These are phyloP conservation scores for Heliconius himera DNA, from an alignment of 1,140 invertebrate species.

Conservation along the genomic window DNA sequence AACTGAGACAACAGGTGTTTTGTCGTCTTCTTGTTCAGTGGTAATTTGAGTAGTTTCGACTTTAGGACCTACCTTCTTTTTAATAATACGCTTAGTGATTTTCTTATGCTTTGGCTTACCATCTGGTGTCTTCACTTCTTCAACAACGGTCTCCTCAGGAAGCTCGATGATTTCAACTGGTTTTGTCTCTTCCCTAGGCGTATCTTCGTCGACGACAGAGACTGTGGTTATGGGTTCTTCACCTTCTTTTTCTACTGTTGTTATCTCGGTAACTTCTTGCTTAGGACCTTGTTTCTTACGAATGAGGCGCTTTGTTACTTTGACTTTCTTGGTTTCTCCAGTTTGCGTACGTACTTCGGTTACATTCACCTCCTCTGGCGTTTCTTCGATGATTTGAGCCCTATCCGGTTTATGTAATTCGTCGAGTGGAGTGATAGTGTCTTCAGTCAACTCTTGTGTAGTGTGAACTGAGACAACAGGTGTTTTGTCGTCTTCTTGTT, in stretches of 20 bases:
- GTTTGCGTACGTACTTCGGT: no score
- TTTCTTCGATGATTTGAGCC: no score
- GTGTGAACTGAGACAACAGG: no score
- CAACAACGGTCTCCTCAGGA: slow-evolving; percentile 13
- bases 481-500: no score
- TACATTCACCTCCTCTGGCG: no score
- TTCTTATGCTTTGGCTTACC: slow-evolving; percentile 44
- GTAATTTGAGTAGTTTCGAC: slow-evolving; percentile 64
- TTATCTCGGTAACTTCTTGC: slow-evolving; percentile 8
- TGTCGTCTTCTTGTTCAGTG: slow-evolving; percentile 67
- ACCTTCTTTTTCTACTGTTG: neutral
- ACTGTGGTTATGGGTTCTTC: slow-evolving; percentile 30
- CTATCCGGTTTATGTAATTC: no score
- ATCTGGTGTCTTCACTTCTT: slow-evolving; percentile 47
- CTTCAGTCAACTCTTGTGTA: no score
- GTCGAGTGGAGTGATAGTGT: no score
- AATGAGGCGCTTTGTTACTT: slow-evolving; percentile 45
- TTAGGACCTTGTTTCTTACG: neutral
- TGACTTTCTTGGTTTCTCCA: no score
- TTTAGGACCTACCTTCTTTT: slow-evolving; percentile 58
- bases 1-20: slow-evolving; percentile 33
- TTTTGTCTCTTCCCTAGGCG: neutral
- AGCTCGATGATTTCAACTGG: slow-evolving; percentile 9
- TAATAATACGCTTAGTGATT: slow-evolving; percentile 50
- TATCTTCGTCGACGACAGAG: slow-evolving; percentile 34